Evolutionary conservation across 2,113 vertebrate genomes (phyloP), one percentile per base, ranked within the genome.

Genomic region (Aleadryas rufinucha): DNA sequence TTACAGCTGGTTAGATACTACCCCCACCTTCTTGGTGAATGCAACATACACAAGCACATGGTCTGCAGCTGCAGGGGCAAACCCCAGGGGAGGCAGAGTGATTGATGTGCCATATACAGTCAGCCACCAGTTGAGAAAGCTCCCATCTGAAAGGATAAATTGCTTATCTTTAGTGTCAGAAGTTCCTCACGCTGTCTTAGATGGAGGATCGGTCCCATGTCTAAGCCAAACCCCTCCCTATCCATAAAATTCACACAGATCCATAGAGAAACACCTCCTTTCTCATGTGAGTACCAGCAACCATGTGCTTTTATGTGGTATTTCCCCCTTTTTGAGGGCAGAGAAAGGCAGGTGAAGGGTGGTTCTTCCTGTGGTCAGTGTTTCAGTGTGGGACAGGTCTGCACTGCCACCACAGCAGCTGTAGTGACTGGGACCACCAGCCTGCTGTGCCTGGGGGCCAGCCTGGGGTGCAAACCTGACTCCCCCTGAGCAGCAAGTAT

Each of bases 1-100:
- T 87, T 74, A 61, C 94, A 95, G 87, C 71, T 86, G 93, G 75
- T 85, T 86, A 90, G 77, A 76, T 66, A 33, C 42, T 65, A 60
- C 54, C 60, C 56, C 75, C 3, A 10, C 65, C 77, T 64, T 80
- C 47, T 66, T 13, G 30, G 64, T 81, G 50, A 93, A 17, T 2
- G 2, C 45, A 57, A 65, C 57, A 85, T 20, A 60, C 31, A 49
- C 59, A 65, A 39, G 83, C 94, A 92, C 91, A 75, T 78, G 85
- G 88, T 37, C 56, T 90, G 90, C 95, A 97, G 96, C 93, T 96
- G 95, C 30, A 7, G 28, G 57, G 64, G 87, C 45, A 88, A 92
- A 70, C 52, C 90, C 59, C 76, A 56, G 63, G 90, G 92, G 90
- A 92, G 31, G 64, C 52, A 93, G 42, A 86, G 74, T 82, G 74